These are phyloP conservation scores for Adineta ricciae DNA, from an alignment of 2,888 invertebrate genomes.

Conservation along the genomic window DNA sequence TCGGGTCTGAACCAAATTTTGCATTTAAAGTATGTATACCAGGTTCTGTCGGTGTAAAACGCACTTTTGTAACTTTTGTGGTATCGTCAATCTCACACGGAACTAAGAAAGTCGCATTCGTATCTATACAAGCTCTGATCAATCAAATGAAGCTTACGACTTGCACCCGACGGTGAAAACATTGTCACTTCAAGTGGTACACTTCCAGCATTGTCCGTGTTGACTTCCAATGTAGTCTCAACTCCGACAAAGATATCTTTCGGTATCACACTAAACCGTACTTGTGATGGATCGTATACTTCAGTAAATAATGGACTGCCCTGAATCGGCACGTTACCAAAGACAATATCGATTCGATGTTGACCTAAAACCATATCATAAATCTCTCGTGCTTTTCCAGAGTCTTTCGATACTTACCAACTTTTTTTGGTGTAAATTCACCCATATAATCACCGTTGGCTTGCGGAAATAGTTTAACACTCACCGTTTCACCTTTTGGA, in stretches of 20 bases:
- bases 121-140: not conserved
- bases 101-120: not conserved
- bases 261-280: slow-evolving; percentile 46
- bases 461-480: slow-evolving; percentile 85
- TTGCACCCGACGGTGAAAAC: slow-evolving; percentile 60
- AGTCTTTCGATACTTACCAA: slow-evolving; percentile 40
- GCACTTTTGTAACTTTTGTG: slow-evolving; percentile 5
- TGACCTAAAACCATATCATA: slow-evolving; percentile 35
- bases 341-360: slow-evolving; percentile 43
- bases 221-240: slow-evolving; percentile 55
- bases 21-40: slow-evolving; percentile 1
- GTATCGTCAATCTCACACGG: slow-evolving; percentile 26
- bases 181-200: slow-evolving; percentile 78
- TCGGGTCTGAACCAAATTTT: not conserved
- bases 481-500: slow-evolving; percentile 57
- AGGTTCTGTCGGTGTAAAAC: slow-evolving; percentile 23
- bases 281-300: slow-evolving; percentile 55
- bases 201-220: slow-evolving; percentile 74
- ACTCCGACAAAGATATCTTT: slow-evolving; percentile 24
- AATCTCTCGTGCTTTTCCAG: not conserved
- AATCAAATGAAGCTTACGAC: not conserved
- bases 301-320: slow-evolving; percentile 50
- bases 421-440: slow-evolving; percentile 61
- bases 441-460: slow-evolving; percentile 87
- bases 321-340: slow-evolving; percentile 37